A percentile compares a stretch with the other conserved stretches of the same genome.
Evolutionary conservation across 1,140 invertebrate genomes (phyloP).

Genomic region (Drosophila jambulina): DNA sequence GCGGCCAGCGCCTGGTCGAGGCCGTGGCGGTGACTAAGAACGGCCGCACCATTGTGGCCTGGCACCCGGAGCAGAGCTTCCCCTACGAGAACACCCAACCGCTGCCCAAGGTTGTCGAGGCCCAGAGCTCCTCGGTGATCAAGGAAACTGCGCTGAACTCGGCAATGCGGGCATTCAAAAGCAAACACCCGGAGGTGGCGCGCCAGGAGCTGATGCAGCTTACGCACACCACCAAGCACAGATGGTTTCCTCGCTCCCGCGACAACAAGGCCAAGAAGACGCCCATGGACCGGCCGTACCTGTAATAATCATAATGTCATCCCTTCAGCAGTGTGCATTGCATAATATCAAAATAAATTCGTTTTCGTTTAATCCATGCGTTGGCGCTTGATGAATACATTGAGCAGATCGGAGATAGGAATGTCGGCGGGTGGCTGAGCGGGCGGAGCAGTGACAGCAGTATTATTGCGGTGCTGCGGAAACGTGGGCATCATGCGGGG

Average conservation of each 20-base stretch:
- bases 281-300: slow-evolving; percentile 89
- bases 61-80: slow-evolving; percentile 93
- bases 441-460: slow-evolving; percentile 86
- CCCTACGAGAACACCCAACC: slow-evolving; percentile 94
- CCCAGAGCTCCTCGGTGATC: slow-evolving; percentile 86
- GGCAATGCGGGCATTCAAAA: slow-evolving; percentile 88
- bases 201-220: slow-evolving; percentile 90
- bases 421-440: slow-evolving; percentile 88
- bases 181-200: slow-evolving; percentile 87
- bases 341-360: slow-evolving; percentile 63
- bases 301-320: no score
- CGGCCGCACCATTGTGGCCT: slow-evolving; percentile 92
- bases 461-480: slow-evolving; percentile 94
- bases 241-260: slow-evolving; percentile 91
- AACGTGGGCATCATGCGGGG: slow-evolving; percentile 98
- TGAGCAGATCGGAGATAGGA: slow-evolving; percentile 91
- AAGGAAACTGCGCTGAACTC: slow-evolving; percentile 88
- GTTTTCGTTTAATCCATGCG: slow-evolving; percentile 62
- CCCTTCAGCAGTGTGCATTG: slow-evolving; percentile 29
- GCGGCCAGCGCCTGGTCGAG: slow-evolving; percentile 78
- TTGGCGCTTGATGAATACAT: slow-evolving; percentile 70
- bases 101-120: slow-evolving; percentile 86
- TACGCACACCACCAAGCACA: slow-evolving; percentile 92
- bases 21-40: slow-evolving; percentile 90
- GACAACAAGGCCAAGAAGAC: slow-evolving; percentile 89